Evolutionary conservation across 2,113 vertebrate genomes (phyloP).

Genomic region (Onychostoma macrolepis): DNA sequence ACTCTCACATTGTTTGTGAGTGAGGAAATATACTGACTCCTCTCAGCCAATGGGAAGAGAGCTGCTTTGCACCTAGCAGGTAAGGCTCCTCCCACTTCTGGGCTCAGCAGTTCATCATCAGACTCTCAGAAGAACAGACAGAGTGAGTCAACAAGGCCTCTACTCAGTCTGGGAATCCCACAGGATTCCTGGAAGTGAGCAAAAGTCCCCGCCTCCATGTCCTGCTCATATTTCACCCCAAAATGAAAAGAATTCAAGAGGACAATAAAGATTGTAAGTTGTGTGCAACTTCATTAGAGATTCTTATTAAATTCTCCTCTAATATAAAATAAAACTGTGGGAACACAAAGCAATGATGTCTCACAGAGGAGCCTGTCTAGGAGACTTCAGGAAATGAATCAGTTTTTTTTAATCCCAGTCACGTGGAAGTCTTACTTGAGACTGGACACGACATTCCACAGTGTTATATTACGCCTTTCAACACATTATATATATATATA

Average conservation of each 20-base stretch:
- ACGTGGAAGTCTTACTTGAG: conserved; percentile 28
- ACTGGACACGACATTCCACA: background rate
- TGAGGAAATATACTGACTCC: conserved; percentile 31
- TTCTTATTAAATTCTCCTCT: background rate
- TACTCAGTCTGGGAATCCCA: conserved; percentile 33
- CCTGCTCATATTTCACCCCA: background rate
- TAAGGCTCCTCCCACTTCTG: conserved; percentile 33
- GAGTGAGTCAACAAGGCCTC: conserved; percentile 43
- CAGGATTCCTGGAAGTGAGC: conserved; percentile 46
- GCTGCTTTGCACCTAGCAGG: conserved; percentile 50
- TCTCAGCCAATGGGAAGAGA: conserved; percentile 49
- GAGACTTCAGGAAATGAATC: background rate
- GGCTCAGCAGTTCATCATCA: conserved; percentile 4
- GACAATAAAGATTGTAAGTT: background rate
- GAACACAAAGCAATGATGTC: background rate
- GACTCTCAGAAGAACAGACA: background rate
- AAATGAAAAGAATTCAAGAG: background rate
- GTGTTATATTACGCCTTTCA: background rate
- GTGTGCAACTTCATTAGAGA: background rate
- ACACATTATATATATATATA: background rate
- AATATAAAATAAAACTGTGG: background rate
- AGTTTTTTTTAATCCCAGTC: conserved; percentile 35
- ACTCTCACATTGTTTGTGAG: conserved; percentile 26
- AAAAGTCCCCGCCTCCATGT: background rate
- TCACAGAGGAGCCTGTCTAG: background rate